phyloP scores from a whole-genome alignment of 2,888 invertebrate species.

The Automeris io region DNA sequence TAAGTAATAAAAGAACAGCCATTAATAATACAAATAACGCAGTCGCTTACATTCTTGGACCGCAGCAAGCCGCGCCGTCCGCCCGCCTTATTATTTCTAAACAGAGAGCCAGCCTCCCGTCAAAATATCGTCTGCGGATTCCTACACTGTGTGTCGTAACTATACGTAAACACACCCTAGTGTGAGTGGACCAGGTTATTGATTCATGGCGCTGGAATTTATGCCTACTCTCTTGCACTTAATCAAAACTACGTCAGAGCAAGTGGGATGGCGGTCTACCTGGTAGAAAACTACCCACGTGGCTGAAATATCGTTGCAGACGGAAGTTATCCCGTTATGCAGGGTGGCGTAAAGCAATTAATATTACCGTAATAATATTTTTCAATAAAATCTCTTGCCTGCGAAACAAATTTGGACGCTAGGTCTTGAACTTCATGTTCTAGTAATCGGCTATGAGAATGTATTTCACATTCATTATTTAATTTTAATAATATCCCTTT shows the following conservation, averaged over 20 bases:
- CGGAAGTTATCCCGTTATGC: conserved; percentile 41
- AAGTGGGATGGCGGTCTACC: conserved; percentile 52
- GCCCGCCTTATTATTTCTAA: conserved; percentile 48
- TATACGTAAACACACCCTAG: conserved; percentile 35
- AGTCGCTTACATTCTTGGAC: conserved; percentile 2
- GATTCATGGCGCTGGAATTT: conserved; percentile 68
- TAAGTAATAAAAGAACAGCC: neutral
- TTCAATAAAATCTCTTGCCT: conserved; percentile 6
- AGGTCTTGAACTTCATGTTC: too few species aligned
- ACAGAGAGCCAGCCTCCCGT: conserved; percentile 55
- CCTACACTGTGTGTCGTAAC: conserved; percentile 48
- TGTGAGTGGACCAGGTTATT: conserved; percentile 68
- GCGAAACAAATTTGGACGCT: neutral
- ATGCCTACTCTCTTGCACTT: conserved; percentile 67
- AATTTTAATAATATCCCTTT: too few species aligned
- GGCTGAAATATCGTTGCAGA: conserved; percentile 44
- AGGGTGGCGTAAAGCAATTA: conserved; percentile 35
- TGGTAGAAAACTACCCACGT: conserved; percentile 53
- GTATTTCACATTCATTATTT: too few species aligned
- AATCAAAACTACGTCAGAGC: conserved; percentile 56
- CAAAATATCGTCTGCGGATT: conserved; percentile 66
- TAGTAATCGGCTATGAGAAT: too few species aligned
- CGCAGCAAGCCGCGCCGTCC: conserved; percentile 1
- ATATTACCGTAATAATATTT: conserved; percentile 20
- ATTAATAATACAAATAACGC: conserved; percentile 2